Percentiles rank a stretch among this genome's conserved stretches.
Conservation (phyloP, 2,113 vertebrate genomes). For the Hippocampus comes region DNA sequence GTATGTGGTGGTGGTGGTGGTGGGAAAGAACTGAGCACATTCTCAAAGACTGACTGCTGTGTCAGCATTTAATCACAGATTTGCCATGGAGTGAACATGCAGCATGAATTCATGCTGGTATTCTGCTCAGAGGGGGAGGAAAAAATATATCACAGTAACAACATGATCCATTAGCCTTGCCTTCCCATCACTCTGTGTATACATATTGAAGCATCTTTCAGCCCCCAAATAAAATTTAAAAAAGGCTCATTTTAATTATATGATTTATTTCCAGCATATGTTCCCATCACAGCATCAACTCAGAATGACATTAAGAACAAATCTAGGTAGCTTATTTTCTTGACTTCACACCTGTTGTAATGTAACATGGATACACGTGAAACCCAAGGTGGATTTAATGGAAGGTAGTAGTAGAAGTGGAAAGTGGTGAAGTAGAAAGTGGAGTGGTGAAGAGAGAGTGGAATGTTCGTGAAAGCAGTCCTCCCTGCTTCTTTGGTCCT, state of each 20-base stretch:
- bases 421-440: background rate
- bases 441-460: background rate
- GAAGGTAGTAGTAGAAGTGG: background rate
- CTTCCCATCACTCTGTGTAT: constrained; percentile 5
- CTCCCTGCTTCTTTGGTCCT: constrained; percentile 50
- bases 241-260: constrained; percentile 10
- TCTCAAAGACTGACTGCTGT: constrained; percentile 22
- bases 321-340: constrained; percentile 13
- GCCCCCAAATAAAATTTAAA: constrained; percentile 11
- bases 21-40: background rate
- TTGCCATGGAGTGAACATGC: constrained; percentile 31
- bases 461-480: background rate
- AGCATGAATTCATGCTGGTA: constrained; percentile 21
- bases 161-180: constrained; percentile 7
- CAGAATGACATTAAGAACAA: background rate
- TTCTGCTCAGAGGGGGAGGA: background rate
- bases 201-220: constrained; percentile 5
- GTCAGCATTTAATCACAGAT: constrained; percentile 44
- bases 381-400: background rate
- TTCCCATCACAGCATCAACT: constrained; percentile 7
- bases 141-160: constrained; percentile 32
- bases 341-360: constrained; percentile 7
- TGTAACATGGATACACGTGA: constrained; percentile 7
- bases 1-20: background rate
- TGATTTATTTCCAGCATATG: constrained; percentile 23